Percentiles rank a stretch among this genome's conserved stretches.
These are phyloP conservation scores for Olivierus martensii DNA, from an alignment of 1,140 invertebrate genomes.

Conservation along the genomic window DNA sequence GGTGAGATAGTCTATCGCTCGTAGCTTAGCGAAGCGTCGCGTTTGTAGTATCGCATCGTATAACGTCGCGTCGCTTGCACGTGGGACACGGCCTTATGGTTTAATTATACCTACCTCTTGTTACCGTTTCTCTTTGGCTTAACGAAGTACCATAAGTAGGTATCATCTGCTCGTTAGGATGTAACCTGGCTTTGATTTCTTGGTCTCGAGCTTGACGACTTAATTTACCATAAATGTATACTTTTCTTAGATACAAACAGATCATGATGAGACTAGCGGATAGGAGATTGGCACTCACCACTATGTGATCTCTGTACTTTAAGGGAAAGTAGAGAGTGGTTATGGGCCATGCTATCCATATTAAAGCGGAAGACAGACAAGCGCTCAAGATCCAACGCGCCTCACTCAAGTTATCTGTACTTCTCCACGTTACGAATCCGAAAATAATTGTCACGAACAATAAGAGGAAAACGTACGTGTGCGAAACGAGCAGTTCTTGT, in stretches of 20 bases:
- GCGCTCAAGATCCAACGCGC: constrained; percentile 35
- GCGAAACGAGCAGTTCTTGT: constrained; percentile 33
- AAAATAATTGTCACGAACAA: constrained; percentile 31
- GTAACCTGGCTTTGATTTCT: constrained; percentile 14
- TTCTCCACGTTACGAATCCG: constrained; percentile 31
- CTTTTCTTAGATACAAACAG: constrained; percentile 29
- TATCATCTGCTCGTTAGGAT: not conserved
- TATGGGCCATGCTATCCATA: constrained; percentile 33
- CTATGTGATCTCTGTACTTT: not conserved
- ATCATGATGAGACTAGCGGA: constrained; percentile 29
- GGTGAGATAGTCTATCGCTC: no score
- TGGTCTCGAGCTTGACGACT: constrained; percentile 1
- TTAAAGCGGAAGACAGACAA: constrained; percentile 25
- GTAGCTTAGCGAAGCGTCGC: no score
- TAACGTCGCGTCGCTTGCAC: no score
- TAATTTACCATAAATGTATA: constrained; percentile 28
- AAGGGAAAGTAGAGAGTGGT: no score
- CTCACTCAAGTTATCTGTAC: constrained; percentile 23
- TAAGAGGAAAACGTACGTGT: constrained; percentile 35
- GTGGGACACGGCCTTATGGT: no score
- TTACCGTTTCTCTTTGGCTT: no score
- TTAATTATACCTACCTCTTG: no score
- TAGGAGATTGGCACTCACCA: constrained; percentile 28
- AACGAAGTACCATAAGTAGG: no score
- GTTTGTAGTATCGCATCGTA: no score